Conservation (phyloP, 1,140 invertebrate genomes). For the Yoshiicerus persimilis region DNA sequence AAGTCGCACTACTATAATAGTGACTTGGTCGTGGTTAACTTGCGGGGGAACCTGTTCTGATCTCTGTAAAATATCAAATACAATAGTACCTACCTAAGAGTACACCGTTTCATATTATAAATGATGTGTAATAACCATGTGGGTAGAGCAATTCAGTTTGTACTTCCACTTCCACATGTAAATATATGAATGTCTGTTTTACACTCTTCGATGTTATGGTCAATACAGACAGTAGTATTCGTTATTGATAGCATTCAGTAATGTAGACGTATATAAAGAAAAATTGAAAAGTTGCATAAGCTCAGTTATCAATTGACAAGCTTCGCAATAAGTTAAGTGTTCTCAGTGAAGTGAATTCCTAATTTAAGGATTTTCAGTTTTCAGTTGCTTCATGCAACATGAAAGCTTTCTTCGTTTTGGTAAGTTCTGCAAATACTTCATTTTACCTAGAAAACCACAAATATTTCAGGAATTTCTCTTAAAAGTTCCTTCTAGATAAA, state of each 20-base stretch:
- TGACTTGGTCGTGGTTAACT: background rate
- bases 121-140: background rate
- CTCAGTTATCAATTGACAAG: background rate
- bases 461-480: no score
- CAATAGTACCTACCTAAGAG: background rate
- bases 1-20: background rate
- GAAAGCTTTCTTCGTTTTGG: background rate
- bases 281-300: slow-evolving; percentile 4
- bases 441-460: no score
- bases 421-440: no score
- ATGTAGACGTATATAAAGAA: background rate
- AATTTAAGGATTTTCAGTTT: background rate
- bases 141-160: no score
- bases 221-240: no score
- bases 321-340: background rate
- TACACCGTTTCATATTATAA: background rate
- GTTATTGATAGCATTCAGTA: background rate
- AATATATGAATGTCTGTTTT: no score
- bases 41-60: background rate
- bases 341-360: background rate
- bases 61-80: background rate
- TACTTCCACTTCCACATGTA: no score
- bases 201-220: no score
- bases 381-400: background rate
- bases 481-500: no score